Conservation (phyloP, 2,797 vertebrate genomes). For the Uromys caudimaculatus region DNA sequence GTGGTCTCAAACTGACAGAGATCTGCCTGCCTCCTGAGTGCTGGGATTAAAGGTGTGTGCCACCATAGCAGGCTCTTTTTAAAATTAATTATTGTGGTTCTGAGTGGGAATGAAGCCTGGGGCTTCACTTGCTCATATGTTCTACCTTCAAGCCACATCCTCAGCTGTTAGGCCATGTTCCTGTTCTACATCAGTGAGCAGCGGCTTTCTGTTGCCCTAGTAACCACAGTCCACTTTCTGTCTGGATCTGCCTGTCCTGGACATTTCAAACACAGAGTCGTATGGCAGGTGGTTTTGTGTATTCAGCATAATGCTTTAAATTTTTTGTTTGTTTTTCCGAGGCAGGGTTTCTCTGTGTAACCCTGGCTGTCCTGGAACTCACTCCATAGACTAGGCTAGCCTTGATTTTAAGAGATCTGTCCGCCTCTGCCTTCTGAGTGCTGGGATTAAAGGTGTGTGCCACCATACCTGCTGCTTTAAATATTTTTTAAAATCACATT, state of each 20-base stretch:
- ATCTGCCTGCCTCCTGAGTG: background rate
- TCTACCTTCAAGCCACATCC: background rate
- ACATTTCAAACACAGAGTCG: background rate
- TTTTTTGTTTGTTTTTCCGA: background rate
- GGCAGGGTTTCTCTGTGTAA: background rate
- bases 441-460: background rate
- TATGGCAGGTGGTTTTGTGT: background rate
- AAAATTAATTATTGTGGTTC: background rate
- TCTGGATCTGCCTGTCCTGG: slow-evolving; percentile 2
- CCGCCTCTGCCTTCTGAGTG: background rate
- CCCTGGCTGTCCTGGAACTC: background rate
- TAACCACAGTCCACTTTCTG: background rate
- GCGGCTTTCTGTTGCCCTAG: background rate
- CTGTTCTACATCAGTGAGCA: background rate
- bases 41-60: background rate
- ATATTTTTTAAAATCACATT: background rate
- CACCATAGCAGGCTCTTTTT: background rate
- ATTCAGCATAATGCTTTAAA: background rate
- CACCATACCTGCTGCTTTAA: background rate
- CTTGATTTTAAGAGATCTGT: background rate
- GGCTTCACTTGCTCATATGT: background rate
- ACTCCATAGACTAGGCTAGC: background rate
- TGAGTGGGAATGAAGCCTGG: background rate
- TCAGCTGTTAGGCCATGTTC: background rate
- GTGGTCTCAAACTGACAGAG: background rate